A percentile compares a stretch with the other conserved stretches of the same genome.
Evolutionary conservation across 2,113 vertebrate genomes (phyloP).

Genomic region (Amphiprion ocellaris): DNA sequence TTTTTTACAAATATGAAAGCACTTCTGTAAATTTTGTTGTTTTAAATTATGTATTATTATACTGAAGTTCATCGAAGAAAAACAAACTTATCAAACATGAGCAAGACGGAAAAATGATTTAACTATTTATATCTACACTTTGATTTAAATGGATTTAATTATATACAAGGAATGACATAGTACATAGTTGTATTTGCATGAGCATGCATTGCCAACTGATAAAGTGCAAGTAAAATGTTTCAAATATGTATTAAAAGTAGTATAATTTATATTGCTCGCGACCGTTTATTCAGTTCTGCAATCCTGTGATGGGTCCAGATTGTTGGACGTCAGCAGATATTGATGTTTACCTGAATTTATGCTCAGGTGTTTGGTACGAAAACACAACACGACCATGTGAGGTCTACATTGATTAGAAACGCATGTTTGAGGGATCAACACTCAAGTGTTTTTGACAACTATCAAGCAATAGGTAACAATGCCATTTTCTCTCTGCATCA

Average conservation of each 20-base stretch:
- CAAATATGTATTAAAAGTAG: too few species aligned
- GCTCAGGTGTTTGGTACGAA: neutral
- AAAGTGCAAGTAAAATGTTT: too few species aligned
- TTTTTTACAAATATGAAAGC: too few species aligned
- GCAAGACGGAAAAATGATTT: too few species aligned
- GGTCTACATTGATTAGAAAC: neutral
- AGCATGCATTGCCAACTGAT: neutral
- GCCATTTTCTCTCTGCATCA: constrained; percentile 7
- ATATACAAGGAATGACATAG: neutral
- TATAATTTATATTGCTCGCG: too few species aligned
- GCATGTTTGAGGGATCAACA: neutral
- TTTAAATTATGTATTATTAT: too few species aligned
- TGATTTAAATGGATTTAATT: too few species aligned
- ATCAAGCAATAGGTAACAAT: constrained; percentile 31
- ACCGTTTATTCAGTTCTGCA: too few species aligned
- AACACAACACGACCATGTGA: neutral
- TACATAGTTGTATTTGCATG: neutral
- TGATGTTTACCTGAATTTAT: neutral
- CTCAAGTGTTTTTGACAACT: neutral
- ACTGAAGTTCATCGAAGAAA: too few species aligned
- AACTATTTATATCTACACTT: too few species aligned
- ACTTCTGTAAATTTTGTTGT: too few species aligned
- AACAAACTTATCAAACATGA: neutral
- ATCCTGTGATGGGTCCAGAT: too few species aligned
- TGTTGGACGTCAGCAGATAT: neutral